Evolutionary conservation across 1,140 invertebrate genomes (phyloP).

Genomic region (Neotoxoptera formosana): DNA sequence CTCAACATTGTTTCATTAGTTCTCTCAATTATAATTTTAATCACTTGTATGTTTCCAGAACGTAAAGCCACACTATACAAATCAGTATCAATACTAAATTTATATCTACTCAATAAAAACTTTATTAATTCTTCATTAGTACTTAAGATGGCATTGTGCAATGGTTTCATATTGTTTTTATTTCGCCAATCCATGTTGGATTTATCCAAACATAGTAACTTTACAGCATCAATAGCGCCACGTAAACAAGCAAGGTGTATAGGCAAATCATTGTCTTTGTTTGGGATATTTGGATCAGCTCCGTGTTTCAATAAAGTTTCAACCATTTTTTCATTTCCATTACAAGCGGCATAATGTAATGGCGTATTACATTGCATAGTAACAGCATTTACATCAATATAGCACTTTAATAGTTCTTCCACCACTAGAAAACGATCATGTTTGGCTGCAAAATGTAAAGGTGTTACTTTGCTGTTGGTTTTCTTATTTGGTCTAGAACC

Average conservation of each 20-base stretch:
- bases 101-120: constrained; percentile 36
- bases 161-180: constrained; percentile 49
- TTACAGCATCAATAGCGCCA: constrained; percentile 34
- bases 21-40: constrained; percentile 49
- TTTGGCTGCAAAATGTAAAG: constrained; percentile 54
- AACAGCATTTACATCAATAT: constrained; percentile 37
- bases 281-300: constrained; percentile 46
- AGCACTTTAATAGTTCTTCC: constrained; percentile 28
- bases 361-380: constrained; percentile 53
- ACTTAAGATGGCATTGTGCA: constrained; percentile 47
- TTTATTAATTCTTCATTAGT: constrained; percentile 33
- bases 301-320: constrained; percentile 51
- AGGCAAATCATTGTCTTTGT: constrained; percentile 50
- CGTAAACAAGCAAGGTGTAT: constrained; percentile 49
- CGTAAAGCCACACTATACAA: constrained; percentile 41
- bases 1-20: constrained; percentile 11
- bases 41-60: constrained; percentile 23
- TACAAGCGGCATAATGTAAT: constrained; percentile 54
- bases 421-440: constrained; percentile 37
- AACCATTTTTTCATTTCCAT: constrained; percentile 56
- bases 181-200: constrained; percentile 48
- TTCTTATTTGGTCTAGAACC: constrained; percentile 52
- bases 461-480: constrained; percentile 47
- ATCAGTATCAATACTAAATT: constrained; percentile 35
- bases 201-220: constrained; percentile 42